phyloP scores from a whole-genome alignment of 1,140 invertebrate genomes.

The Drosophila bipectinata region DNA sequence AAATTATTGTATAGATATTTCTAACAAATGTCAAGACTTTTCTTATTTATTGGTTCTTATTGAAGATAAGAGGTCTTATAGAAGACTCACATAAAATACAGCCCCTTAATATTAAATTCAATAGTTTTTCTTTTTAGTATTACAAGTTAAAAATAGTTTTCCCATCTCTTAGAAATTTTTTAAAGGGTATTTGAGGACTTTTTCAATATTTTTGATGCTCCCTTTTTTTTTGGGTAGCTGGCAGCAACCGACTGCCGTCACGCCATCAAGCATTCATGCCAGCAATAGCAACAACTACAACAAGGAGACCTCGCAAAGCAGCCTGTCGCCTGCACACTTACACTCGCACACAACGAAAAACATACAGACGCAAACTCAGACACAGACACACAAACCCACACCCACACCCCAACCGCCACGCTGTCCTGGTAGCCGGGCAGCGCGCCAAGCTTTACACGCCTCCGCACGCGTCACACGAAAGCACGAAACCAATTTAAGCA shows the following conservation, averaged over 20 bases:
- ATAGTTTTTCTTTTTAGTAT: too few species aligned
- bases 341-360: slow-evolving; percentile 19
- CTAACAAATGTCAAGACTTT: too few species aligned
- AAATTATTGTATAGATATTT: too few species aligned
- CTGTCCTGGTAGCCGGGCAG: not conserved
- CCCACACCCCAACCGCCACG: not conserved
- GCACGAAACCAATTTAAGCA: slow-evolving; percentile 82
- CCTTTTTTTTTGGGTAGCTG: slow-evolving; percentile 60
- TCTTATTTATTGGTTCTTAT: too few species aligned
- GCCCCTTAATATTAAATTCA: too few species aligned
- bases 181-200: slow-evolving; percentile 1
- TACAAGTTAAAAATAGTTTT: too few species aligned
- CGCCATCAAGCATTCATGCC: slow-evolving; percentile 81
- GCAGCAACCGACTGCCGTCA: slow-evolving; percentile 80
- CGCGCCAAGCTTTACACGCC: slow-evolving; percentile 71
- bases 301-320: slow-evolving; percentile 30
- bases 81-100: too few species aligned
- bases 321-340: slow-evolving; percentile 59
- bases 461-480: slow-evolving; percentile 81
- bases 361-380: not conserved
- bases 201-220: slow-evolving; percentile 26
- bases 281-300: slow-evolving; percentile 41
- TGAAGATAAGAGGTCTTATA: too few species aligned
- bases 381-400: slow-evolving; percentile 34
- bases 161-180: too few species aligned